Percentiles rank a stretch among this genome's conserved stretches.
Evolutionary conservation across 2,797 vertebrate genomes (phyloP).

Genomic region (Prionace glauca): DNA sequence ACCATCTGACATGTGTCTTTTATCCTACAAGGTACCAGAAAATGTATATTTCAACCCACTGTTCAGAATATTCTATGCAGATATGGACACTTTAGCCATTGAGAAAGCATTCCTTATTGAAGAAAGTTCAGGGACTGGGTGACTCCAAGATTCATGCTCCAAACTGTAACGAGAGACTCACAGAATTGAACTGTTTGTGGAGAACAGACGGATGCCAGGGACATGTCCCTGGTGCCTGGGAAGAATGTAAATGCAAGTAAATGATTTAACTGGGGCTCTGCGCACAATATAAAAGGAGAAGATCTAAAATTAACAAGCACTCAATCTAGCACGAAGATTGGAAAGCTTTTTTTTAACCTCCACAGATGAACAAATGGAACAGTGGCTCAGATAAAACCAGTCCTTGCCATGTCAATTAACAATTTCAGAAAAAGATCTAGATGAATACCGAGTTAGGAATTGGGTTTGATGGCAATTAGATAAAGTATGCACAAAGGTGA

Average conservation of each 20-base stretch:
- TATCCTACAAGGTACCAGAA: conserved; percentile 41
- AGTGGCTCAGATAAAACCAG: neutral
- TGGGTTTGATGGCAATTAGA: neutral
- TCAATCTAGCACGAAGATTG: neutral
- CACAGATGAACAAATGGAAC: neutral
- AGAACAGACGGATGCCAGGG: neutral
- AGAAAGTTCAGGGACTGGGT: neutral
- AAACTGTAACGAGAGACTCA: neutral
- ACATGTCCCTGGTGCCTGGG: neutral
- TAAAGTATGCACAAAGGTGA: neutral
- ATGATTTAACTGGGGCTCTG: neutral
- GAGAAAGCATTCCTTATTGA: neutral
- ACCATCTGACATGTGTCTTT: conserved; percentile 42
- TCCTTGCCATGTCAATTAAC: neutral
- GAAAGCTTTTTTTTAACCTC: neutral
- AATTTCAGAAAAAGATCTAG: neutral
- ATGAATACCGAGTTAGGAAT: neutral
- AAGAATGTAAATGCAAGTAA: neutral
- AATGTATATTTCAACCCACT: conserved; percentile 37
- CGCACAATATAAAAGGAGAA: neutral
- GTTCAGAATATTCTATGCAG: neutral
- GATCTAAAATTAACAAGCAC: neutral
- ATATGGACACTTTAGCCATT: neutral
- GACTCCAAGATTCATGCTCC: neutral
- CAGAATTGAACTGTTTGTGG: neutral